Evolutionary conservation across 2,888 invertebrate genomes (phyloP).

Genomic region (Eulithis testata): DNA sequence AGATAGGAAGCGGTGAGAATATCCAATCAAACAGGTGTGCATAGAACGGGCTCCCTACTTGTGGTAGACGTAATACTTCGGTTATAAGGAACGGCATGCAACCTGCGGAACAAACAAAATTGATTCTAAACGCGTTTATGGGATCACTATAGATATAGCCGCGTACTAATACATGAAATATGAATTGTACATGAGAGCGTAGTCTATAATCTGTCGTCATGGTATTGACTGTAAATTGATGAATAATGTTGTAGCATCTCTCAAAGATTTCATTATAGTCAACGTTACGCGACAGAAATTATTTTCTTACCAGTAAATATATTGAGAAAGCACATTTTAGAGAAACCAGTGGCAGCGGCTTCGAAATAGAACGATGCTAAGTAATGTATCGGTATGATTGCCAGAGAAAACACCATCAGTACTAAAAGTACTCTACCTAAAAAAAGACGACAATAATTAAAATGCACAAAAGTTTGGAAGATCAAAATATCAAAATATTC

Average conservation of each 20-base stretch:
- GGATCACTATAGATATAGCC: constrained; percentile 1
- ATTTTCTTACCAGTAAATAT: constrained; percentile 80
- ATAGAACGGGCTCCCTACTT: constrained; percentile 86
- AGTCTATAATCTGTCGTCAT: no score
- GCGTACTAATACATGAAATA: no score
- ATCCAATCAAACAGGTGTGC: constrained; percentile 88
- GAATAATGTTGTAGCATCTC: background rate
- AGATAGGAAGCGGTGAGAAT: constrained; percentile 89
- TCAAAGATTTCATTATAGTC: background rate
- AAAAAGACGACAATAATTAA: constrained; percentile 41
- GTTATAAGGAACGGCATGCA: constrained; percentile 89
- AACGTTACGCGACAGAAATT: background rate
- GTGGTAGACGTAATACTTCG: constrained; percentile 87
- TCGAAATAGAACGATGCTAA: constrained; percentile 88
- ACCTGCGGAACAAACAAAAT: constrained; percentile 77
- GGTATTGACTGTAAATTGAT: background rate
- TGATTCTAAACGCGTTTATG: constrained; percentile 24
- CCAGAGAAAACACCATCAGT: constrained; percentile 87
- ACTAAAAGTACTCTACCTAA: constrained; percentile 86
- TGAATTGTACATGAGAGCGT: no score
- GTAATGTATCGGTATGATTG: constrained; percentile 90
- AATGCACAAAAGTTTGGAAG: no score
- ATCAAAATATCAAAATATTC: no score
- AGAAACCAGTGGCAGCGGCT: constrained; percentile 90
- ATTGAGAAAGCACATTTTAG: constrained; percentile 89